Conservation (phyloP, 2,797 vertebrate genomes). For the Premnoplex brunnescens region DNA sequence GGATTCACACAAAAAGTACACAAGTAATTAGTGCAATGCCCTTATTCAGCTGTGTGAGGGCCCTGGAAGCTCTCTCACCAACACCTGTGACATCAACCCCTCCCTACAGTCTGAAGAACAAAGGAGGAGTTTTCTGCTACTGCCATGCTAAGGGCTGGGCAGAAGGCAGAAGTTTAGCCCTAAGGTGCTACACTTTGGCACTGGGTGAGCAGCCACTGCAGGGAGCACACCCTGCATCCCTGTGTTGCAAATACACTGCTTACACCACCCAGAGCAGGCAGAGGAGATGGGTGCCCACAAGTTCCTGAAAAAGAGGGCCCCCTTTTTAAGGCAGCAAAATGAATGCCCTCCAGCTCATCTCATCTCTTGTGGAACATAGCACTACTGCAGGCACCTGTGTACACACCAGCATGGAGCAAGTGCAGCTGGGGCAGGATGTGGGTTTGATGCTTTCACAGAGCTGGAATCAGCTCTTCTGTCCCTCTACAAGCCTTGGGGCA, state of each 20-base stretch:
- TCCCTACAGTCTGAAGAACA: background rate
- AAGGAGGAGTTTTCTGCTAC: background rate
- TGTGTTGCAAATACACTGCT: background rate
- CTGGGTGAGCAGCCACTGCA: fast-evolving
- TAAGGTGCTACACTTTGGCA: fast-evolving
- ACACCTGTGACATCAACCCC: too few relatives aligned
- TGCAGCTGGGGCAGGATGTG: fast-evolving
- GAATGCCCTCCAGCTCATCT: background rate
- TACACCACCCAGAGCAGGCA: fast-evolving
- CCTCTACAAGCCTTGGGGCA: background rate
- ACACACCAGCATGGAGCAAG: fast-evolving
- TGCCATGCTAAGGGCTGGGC: background rate
- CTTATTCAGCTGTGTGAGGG: background rate
- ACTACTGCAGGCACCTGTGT: fast-evolving
- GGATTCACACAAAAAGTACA: background rate
- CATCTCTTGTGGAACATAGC: background rate
- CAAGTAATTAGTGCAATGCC: background rate
- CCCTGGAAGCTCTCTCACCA: background rate
- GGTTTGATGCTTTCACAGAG: background rate
- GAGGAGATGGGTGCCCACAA: background rate
- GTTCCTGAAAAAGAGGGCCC: background rate
- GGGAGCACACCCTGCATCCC: background rate
- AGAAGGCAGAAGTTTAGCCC: background rate
- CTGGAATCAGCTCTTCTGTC: background rate
- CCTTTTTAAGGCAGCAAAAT: background rate